A percentile compares a stretch with the other conserved stretches of the same genome.
Evolutionary conservation across 1,140 invertebrate species (phyloP).

Genomic region (Diachasmimorpha longicaudata): DNA sequence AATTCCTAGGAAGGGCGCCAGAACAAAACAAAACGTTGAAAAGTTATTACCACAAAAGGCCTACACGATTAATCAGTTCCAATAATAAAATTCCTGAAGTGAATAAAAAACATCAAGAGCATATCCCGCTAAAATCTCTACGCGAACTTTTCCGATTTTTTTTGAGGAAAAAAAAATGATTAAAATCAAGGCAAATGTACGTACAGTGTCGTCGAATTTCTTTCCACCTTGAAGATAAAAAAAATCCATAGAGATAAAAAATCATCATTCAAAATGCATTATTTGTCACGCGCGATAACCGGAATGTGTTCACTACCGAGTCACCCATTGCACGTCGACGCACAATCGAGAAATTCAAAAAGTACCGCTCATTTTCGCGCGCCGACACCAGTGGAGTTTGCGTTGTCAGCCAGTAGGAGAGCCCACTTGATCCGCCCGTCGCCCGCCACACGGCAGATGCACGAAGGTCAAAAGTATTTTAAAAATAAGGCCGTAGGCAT

Average conservation of each 20-base stretch:
- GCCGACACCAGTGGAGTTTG: background rate
- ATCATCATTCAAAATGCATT: background rate
- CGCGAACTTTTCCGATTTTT: background rate
- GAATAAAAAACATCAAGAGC: too few species aligned
- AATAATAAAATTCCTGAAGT: too few species aligned
- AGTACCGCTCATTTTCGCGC: background rate
- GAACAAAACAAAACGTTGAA: too few species aligned
- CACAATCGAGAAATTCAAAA: background rate
- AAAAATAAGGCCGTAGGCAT: conserved; percentile 63
- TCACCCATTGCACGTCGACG: background rate
- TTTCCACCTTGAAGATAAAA: conserved; percentile 19
- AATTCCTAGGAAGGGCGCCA: too few species aligned
- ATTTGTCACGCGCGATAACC: background rate
- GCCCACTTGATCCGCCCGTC: conserved; percentile 28
- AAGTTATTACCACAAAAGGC: too few species aligned
- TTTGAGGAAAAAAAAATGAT: background rate
- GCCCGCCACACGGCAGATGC: conserved; percentile 54
- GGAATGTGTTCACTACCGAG: background rate
- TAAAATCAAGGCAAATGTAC: background rate
- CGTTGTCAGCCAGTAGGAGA: background rate
- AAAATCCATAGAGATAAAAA: background rate
- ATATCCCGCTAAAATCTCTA: background rate
- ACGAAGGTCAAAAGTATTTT: conserved; percentile 64
- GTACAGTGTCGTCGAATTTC: background rate
- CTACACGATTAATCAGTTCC: too few species aligned